These are phyloP conservation scores for Myripristis murdjan DNA, from an alignment of 2,797 vertebrate species.

Conservation along the genomic window DNA sequence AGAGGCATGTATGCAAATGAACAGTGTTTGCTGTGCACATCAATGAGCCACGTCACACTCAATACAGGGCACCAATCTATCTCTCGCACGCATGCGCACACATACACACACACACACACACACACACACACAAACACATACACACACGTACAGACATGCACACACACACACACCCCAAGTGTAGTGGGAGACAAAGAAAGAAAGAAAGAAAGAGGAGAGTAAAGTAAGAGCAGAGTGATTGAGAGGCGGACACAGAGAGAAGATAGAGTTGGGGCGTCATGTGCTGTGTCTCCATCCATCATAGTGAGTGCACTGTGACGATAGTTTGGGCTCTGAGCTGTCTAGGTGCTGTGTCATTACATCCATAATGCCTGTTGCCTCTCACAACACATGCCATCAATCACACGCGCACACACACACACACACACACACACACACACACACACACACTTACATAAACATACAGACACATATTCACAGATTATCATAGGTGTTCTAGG, in stretches of 20 bases:
- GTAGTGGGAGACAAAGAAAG: constrained; percentile 21
- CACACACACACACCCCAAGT: neutral
- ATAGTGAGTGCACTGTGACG: constrained; percentile 67
- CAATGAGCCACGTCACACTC: constrained; percentile 67
- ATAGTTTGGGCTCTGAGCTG: constrained; percentile 65
- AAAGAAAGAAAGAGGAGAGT: neutral
- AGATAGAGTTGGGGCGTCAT: constrained; percentile 44
- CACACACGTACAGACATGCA: neutral
- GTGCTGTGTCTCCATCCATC: constrained; percentile 71
- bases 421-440: constrained; percentile 14
- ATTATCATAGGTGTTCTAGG: constrained; percentile 14
- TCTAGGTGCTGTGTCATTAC: constrained; percentile 78
- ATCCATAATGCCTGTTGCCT: constrained; percentile 81
- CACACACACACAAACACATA: neutral
- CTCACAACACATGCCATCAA: constrained; percentile 68
- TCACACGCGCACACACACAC: constrained; percentile 51
- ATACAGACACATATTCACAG: constrained; percentile 7
- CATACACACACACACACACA: constrained; percentile 3
- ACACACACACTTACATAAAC: constrained; percentile 9
- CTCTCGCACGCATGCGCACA: neutral
- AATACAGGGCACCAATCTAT: constrained; percentile 58
- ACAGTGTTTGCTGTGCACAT: constrained; percentile 78
- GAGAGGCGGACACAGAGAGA: constrained; percentile 31
- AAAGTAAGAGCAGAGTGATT: neutral
- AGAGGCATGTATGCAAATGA: constrained; percentile 77